These are phyloP conservation scores for Lontra canadensis DNA, from an alignment of 2,113 vertebrate species.

Conservation along the genomic window DNA sequence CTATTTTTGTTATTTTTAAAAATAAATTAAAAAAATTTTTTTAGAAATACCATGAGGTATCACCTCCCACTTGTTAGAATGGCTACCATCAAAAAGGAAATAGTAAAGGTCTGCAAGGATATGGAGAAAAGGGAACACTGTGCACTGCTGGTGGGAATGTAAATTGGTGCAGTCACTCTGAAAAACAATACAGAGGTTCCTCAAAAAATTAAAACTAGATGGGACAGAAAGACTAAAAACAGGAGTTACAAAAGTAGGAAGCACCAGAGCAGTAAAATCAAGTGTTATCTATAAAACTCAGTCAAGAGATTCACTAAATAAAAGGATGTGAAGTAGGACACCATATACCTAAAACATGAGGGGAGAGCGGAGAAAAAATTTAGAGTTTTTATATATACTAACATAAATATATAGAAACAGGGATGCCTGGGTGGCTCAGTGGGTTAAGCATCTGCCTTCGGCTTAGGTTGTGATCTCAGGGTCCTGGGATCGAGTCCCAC, in stretches of 20 bases:
- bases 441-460: too few relatives aligned
- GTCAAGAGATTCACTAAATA: background rate
- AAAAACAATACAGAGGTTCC: background rate
- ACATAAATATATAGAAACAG: background rate
- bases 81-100: background rate
- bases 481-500: too few relatives aligned
- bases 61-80: background rate
- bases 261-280: background rate
- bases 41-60: background rate
- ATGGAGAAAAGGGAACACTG: background rate
- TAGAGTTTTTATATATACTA: background rate
- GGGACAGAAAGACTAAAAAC: background rate
- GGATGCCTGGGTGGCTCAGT: too few relatives aligned
- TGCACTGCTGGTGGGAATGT: background rate
- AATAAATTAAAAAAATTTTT: background rate
- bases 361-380: background rate
- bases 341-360: background rate
- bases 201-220: background rate
- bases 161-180: background rate
- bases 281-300: background rate
- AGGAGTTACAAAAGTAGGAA: background rate
- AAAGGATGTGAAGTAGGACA: background rate
- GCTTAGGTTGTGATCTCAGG: too few relatives aligned
- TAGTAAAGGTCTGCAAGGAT: background rate
- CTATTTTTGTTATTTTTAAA: background rate